Evolutionary conservation across 2,888 invertebrate genomes (phyloP).

Genomic region (Dicyrtoma fusca): DNA sequence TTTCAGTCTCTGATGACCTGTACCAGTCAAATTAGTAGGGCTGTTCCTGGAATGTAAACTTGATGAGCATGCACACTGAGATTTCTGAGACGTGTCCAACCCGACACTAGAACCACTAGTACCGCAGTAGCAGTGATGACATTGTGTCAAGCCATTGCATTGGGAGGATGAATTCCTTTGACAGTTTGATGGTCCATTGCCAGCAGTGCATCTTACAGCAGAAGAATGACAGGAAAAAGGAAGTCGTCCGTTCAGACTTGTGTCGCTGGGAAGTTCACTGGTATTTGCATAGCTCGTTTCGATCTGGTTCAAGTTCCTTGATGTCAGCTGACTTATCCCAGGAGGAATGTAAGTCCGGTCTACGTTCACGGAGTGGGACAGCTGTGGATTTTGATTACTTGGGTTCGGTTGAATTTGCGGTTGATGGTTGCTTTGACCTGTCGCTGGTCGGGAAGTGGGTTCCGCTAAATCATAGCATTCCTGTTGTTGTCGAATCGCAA

Average conservation of each 20-base stretch:
- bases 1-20: conserved; percentile 27
- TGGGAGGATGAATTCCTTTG: conserved; percentile 15
- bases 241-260: conserved; percentile 19
- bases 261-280: neutral
- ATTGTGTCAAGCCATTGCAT: conserved; percentile 8
- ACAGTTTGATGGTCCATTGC: neutral
- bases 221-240: neutral
- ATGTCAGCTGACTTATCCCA: neutral
- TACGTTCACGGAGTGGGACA: too few relatives aligned
- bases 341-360: conserved; percentile 1
- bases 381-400: too few relatives aligned
- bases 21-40: conserved; percentile 8
- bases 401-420: neutral
- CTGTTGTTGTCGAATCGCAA: conserved; percentile 50
- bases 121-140: neutral
- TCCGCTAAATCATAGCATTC: conserved; percentile 52
- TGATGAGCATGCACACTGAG: conserved; percentile 12
- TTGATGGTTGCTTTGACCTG: neutral
- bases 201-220: neutral
- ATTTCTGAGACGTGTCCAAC: conserved; percentile 1
- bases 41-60: conserved; percentile 6
- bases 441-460: conserved; percentile 7
- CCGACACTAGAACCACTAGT: conserved; percentile 10
- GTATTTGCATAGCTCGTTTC: neutral
- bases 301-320: neutral